Evolutionary conservation across 2,797 vertebrate genomes (phyloP).

Genomic region (Acipenser ruthenus): DNA sequence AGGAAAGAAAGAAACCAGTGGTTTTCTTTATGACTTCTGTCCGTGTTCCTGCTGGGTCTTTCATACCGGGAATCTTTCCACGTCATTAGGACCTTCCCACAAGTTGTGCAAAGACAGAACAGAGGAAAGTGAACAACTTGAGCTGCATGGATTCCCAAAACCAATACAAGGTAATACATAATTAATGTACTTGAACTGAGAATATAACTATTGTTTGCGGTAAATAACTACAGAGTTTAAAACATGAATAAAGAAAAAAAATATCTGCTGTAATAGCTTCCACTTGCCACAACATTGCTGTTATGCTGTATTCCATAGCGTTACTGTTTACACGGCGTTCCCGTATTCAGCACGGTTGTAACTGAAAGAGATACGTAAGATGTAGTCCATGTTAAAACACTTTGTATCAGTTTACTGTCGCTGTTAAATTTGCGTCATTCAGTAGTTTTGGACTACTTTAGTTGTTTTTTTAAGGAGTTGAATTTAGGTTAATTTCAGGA

Average conservation of each 20-base stretch:
- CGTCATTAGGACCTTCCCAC: conserved; percentile 35
- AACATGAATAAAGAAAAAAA: conserved; percentile 11
- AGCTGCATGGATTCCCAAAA: conserved; percentile 39
- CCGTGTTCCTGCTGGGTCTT: neutral
- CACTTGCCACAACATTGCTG: conserved; percentile 18
- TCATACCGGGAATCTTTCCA: conserved; percentile 8
- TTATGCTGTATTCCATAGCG: neutral
- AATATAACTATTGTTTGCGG: too few species aligned
- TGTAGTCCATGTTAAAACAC: neutral
- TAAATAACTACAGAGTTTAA: neutral
- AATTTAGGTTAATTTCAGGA: conserved; percentile 34
- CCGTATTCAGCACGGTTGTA: neutral
- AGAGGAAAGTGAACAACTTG: conserved; percentile 28
- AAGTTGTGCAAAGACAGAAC: conserved; percentile 41
- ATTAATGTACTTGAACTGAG: neutral
- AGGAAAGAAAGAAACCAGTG: neutral
- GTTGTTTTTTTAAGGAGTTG: neutral
- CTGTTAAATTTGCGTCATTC: neutral
- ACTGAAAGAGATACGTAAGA: too few species aligned
- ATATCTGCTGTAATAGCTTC: conserved; percentile 23
- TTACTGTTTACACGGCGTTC: neutral
- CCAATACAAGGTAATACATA: conserved; percentile 36
- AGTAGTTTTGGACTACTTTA: too few species aligned
- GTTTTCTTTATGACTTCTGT: neutral
- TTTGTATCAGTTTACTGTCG: neutral